phyloP scores from a whole-genome alignment of 92 coral and sea anemone species.

The Porites rus region DNA sequence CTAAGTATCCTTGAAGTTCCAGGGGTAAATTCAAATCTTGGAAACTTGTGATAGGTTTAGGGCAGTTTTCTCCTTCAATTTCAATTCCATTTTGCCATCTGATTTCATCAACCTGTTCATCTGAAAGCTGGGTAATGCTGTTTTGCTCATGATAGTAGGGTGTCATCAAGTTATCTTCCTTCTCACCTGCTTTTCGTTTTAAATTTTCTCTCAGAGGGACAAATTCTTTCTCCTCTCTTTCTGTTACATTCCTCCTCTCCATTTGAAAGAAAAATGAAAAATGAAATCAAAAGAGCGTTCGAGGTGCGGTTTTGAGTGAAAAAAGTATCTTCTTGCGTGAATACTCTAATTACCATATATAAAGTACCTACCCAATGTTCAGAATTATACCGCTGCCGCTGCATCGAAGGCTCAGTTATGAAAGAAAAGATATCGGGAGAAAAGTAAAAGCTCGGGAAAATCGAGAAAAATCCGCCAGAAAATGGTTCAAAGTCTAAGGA shows the following conservation, averaged over 20 bases:
- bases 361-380: not conserved
- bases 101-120: conserved; percentile 82
- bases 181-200: conserved; percentile 80
- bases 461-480: not conserved
- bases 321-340: no score
- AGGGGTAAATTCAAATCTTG: conserved; percentile 75
- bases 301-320: no score
- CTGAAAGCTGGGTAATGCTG: conserved; percentile 71
- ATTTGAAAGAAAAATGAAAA: not conserved
- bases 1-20: conserved; percentile 71
- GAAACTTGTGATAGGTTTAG: conserved; percentile 85
- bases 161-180: conserved; percentile 82
- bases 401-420: not conserved
- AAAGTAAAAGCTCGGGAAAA: not conserved
- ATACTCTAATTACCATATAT: no score
- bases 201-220: conserved; percentile 78
- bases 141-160: conserved; percentile 84
- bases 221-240: conserved; percentile 29
- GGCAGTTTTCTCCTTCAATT: conserved; percentile 90
- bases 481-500: not conserved
- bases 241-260: not conserved
- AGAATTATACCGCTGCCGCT: not conserved
- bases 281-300: no score
- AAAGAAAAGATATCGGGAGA: not conserved
- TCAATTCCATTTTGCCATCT: conserved; percentile 93